Base-by-base conservation (phyloP, 1,140 invertebrate species). In the Stratiolaelaps scimitus region DNA sequence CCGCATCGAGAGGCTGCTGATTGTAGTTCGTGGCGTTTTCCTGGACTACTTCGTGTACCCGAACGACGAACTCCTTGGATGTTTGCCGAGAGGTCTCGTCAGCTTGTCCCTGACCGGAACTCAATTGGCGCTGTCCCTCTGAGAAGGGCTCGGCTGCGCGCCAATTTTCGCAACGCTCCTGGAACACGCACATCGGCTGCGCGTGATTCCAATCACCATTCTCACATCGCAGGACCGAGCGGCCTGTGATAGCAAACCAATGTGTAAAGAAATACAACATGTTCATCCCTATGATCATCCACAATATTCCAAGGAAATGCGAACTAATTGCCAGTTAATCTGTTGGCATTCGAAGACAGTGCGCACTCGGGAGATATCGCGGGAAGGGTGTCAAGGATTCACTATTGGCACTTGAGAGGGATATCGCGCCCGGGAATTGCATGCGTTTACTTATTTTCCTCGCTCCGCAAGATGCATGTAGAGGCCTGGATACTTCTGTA, bases 181-280 rank as follows among this genome's bases (percentile, higher is more conserved):
- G 53, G 10, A 29, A 60, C 23, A 60, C 53, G 53, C 53, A 60
- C 15, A 60, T 1, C 2, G 53, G 53, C 10, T 60, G 53, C 26
- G 53, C 53, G 20, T 60, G 53, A 60, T 60, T 34, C 53, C 53
- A 60, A 4, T 60, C 53, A 1, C 53, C 53, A 34, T 60, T 60
- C 23, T 29, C 15, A 23, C 53, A 60, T 17, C 34, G 53, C 53
- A 60, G 53, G 15, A 60, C 6, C 6, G 26, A 29, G 2, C 23
- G 53, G 53, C 53, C 53, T 60, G 7, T 7, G 4, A 60, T n/a
- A n/a, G n/a, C 23, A 34, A 60, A 20, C 5, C 34, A 40, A 40
- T 6, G 34, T 40, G 10, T 40, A 6, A 40, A 10, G 34, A 10
- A 40, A 40, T 10, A 40, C 34, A 40, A 40, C 10, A 6, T 4